A percentile compares a stretch with the other conserved stretches of the same genome.
phyloP scores from a whole-genome alignment of 1,140 invertebrate species.

The Drosophila funebris region DNA sequence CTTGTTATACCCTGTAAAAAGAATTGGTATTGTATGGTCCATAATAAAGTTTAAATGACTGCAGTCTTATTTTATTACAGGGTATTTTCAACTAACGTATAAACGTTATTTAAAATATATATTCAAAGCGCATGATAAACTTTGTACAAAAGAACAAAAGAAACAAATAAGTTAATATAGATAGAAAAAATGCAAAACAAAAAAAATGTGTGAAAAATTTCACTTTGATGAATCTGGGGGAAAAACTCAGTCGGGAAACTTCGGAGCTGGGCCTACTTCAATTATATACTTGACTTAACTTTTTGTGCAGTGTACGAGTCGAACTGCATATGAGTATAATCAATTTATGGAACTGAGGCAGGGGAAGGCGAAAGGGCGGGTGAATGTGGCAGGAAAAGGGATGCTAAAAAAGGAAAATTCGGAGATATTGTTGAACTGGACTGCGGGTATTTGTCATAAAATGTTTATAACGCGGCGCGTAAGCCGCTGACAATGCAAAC shows the following conservation, averaged over 20 bases:
- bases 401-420: constrained; percentile 1
- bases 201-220: neutral
- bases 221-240: neutral
- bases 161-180: neutral
- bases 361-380: neutral
- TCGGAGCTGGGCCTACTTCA: too few species aligned
- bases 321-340: neutral
- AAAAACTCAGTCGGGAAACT: too few species aligned
- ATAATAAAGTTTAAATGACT: too few species aligned
- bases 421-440: constrained; percentile 15
- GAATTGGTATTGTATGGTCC: too few species aligned
- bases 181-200: too few species aligned
- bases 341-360: neutral
- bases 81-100: neutral
- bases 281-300: constrained; percentile 1
- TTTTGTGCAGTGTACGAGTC: neutral
- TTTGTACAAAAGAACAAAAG: neutral
- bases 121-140: neutral
- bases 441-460: constrained; percentile 29
- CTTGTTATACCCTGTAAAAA: too few species aligned
- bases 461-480: constrained; percentile 51
- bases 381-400: neutral
- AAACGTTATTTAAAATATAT: neutral
- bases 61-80: too few species aligned
- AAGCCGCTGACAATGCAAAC: constrained; percentile 54